phyloP scores from a whole-genome alignment of 2,888 invertebrate genomes.

The Oxytorus armatus region DNA sequence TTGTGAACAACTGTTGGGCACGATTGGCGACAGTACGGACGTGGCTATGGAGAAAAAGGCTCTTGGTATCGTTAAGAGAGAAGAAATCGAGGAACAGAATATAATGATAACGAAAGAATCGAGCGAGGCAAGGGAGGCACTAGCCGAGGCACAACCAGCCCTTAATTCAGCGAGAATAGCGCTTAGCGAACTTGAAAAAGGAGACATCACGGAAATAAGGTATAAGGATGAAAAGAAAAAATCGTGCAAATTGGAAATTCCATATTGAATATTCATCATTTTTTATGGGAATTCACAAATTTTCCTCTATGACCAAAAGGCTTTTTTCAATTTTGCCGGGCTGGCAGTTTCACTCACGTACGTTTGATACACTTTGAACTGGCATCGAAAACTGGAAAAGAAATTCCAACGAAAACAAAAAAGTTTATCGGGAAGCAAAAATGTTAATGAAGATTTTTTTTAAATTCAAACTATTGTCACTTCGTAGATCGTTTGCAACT shows the following conservation, averaged over 20 bases:
- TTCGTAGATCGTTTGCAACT: constrained; percentile 92
- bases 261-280: no score
- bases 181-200: constrained; percentile 93
- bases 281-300: no score
- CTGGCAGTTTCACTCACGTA: no score
- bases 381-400: background rate
- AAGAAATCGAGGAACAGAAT: constrained; percentile 93
- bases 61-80: constrained; percentile 92
- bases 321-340: no score
- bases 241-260: no score
- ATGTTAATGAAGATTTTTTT: background rate
- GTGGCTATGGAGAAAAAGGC: constrained; percentile 91
- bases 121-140: constrained; percentile 92
- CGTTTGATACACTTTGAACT: no score
- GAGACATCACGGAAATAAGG: constrained; percentile 95
- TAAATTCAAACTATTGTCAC: no score
- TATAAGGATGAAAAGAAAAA: constrained; percentile 61
- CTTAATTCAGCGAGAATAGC: constrained; percentile 93
- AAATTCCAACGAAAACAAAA: background rate
- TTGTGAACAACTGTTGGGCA: constrained; percentile 91
- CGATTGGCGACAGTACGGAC: constrained; percentile 90
- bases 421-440: no score
- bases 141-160: constrained; percentile 93
- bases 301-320: no score
- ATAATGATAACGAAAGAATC: constrained; percentile 92